Base-by-base conservation (phyloP, 2,888 invertebrate species). In the Trachelus iudaicus region DNA sequence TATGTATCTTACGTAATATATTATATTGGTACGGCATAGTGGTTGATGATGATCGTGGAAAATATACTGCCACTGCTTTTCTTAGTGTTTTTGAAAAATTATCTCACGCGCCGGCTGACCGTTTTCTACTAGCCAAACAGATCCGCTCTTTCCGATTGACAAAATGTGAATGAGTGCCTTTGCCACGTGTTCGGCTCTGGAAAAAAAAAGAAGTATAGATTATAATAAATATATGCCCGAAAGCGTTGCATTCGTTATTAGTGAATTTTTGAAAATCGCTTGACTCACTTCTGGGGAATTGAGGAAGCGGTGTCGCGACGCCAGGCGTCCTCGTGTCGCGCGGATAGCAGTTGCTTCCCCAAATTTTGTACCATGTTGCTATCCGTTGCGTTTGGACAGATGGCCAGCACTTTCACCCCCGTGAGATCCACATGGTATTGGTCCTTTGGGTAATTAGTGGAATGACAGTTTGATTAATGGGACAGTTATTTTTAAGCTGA, bases 251-350 rank as follows among this genome's bases (percentile, higher is more conserved):
- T 71, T 31, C 71, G 4, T 6, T 33, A 23, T 12, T 12, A 69
- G 15, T 35, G n/a, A 34, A 34, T 35, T 33, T 73, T 31, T 33
- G 15, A 12, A 37, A 33, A 3, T 73, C n/a, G 77, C 74, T 79
- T 69, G 77, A 85, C 90, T 92, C 91, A 95, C 95, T 94, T 94
- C 88, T 95, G 95, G 34, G 94, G 92, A 82, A 93, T 93, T 80
- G 93, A 92, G 84, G 93, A 94, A 30, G 94, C 94, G 75, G 94
- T 95, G 86, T 96, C 96, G 76, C 94, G 92, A 84, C 94, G 94
- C 95, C 95, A 96, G 12, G 95, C 95, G 15, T 94, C 94, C 85
- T 95, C 95, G 87, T 95, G 96, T 80, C 95, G 94, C 0, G 95
- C 93, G 23, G 95, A 95, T 90, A 95, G 93, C 75, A 96, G 93